phyloP scores from a whole-genome alignment of 2,797 vertebrate species.

The Sciurus vulgaris region DNA sequence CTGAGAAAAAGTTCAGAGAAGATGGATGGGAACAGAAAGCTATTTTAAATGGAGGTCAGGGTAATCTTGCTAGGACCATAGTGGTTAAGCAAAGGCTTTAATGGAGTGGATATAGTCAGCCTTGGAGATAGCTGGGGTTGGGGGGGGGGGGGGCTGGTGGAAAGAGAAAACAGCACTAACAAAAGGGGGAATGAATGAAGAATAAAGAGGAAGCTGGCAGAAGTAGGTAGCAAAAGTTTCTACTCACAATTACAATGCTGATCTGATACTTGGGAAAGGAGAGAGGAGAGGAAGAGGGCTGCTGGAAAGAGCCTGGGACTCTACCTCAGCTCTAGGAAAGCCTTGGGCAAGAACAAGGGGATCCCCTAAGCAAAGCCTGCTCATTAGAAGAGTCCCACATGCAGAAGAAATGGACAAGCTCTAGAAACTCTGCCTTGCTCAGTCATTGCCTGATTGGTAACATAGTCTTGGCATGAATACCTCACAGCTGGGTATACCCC shows the following conservation, averaged over 20 bases:
- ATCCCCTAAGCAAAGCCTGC: background rate
- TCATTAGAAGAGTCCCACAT: accelerated
- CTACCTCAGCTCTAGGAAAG: background rate
- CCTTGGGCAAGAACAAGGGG: background rate
- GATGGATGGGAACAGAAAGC: background rate
- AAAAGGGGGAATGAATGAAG: background rate
- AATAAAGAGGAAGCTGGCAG: background rate
- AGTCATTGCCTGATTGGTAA: background rate
- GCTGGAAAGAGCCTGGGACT: background rate
- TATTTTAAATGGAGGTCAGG: background rate
- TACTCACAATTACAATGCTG: background rate
- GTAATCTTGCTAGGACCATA: background rate
- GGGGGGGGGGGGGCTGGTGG: background rate
- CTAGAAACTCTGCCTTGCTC: too few species aligned
- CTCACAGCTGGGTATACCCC: background rate
- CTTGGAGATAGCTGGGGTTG: background rate
- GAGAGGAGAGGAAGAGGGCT: background rate
- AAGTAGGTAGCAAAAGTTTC: background rate
- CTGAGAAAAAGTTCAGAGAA: background rate
- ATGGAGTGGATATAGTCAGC: background rate
- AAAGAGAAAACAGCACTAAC: background rate
- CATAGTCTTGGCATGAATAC: too few species aligned
- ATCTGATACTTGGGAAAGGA: background rate
- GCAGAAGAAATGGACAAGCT: background rate
- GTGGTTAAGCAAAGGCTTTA: background rate